Evolutionary conservation across 64 coral and sea anemone species (phyloP), one percentile per base, ranked within the genome.

Genomic region (Actinia tenebrosa): DNA sequence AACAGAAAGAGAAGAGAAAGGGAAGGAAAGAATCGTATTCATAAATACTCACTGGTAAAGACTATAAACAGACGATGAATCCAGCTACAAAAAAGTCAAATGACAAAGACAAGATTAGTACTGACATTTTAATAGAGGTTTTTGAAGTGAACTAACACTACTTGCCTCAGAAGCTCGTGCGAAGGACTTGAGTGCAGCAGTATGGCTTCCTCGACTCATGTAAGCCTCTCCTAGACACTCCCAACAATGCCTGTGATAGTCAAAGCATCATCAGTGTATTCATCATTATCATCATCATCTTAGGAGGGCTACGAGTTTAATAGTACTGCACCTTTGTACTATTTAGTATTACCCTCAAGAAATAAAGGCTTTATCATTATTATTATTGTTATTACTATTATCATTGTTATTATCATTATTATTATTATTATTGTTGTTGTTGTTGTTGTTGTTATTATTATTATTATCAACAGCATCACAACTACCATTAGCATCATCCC

Each of bases 221-320:
- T 98, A 98, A 6, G 92, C 92, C 82, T 98, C 95, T 30, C 95
- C 95, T 22, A 98, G 89, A 92, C 95, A 98, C 23, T 98, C 95
- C 95, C 95, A 98, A 20, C 89, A 94, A 69, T 98, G 92, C 75
- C 95, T 98, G 60, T 47, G 1, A 64, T 20, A 17, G 20, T 64
- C 18, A 66, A 20, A 75, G 9, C 26, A 75, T 4, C 26, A 75
- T 27, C 69, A 75, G 9, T 25, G 30, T 37, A 1, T 37, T 37
- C 30, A 64, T 6, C 62, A 64, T 59, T 13, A 64, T 37, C 30
- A 0, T 37, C 30, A 37, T 37, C 1, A 37, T 37, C 30, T 37
- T 37, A 37, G 30, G 30, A 37, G 30, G 30, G 0, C 30, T 37
- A 37, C 30, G 30, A 37, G 30, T 37, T 37, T 37, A 37, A 0